These are phyloP conservation scores for Eilema sororculum DNA, from an alignment of 2,888 invertebrate species.

Conservation along the genomic window DNA sequence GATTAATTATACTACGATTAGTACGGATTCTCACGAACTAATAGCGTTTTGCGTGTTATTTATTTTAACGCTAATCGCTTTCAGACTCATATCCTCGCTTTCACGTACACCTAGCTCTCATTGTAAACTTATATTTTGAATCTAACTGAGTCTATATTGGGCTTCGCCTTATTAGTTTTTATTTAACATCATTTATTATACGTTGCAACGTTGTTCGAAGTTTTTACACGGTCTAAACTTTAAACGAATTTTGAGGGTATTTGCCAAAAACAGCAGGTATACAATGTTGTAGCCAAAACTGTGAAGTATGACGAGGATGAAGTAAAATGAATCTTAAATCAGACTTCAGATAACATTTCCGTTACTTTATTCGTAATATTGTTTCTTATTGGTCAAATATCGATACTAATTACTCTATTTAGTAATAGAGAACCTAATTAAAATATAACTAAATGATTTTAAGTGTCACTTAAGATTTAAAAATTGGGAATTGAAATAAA, in stretches of 20 bases:
- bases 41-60: too few relatives aligned
- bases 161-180: conserved; percentile 62
- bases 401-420: too few relatives aligned
- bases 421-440: background rate
- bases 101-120: background rate
- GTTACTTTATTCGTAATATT: background rate
- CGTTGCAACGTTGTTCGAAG: conserved; percentile 12
- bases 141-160: conserved; percentile 46
- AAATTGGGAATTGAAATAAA: too few relatives aligned
- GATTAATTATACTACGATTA: too few relatives aligned
- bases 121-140: conserved; percentile 52
- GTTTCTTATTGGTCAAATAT: too few relatives aligned
- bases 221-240: background rate
- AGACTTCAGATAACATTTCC: background rate
- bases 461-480: too few relatives aligned
- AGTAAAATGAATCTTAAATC: background rate
- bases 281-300: background rate
- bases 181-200: conserved; percentile 46
- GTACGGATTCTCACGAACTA: too few relatives aligned
- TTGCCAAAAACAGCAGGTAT: background rate
- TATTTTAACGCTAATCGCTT: background rate
- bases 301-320: background rate
- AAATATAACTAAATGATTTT: too few relatives aligned
- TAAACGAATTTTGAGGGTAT: background rate
- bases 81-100: background rate